Evolutionary conservation across 2,888 invertebrate species (phyloP).

Genomic region (Siphlonurus alternatus): DNA sequence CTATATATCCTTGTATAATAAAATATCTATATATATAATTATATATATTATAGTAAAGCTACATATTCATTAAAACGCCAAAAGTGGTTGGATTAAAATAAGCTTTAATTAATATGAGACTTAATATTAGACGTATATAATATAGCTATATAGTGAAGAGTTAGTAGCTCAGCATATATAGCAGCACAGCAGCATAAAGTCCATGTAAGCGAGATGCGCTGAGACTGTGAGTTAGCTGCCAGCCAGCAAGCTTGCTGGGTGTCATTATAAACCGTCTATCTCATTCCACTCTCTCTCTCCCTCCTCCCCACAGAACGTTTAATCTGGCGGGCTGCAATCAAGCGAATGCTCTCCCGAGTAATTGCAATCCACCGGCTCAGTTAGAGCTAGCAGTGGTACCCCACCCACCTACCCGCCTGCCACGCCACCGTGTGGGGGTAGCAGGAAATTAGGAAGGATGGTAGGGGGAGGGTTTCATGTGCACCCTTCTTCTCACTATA

Average conservation of each 20-base stretch:
- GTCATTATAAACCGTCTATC: background rate
- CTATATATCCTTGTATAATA: background rate
- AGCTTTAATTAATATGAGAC: background rate
- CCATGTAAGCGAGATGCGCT: too few relatives aligned
- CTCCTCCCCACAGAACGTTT: background rate
- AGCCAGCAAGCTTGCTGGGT: too few relatives aligned
- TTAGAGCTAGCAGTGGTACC: background rate
- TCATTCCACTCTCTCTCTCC: background rate
- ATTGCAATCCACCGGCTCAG: conserved; percentile 2
- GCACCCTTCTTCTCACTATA: too few relatives aligned
- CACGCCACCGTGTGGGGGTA: too few relatives aligned
- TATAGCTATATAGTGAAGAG: background rate
- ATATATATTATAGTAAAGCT: background rate
- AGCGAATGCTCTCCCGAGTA: conserved; percentile 1
- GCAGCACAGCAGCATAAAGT: too few relatives aligned
- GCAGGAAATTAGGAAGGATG: conserved; percentile 1
- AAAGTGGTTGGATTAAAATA: background rate
- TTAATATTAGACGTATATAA: background rate
- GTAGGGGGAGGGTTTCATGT: background rate
- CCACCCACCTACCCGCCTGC: background rate
- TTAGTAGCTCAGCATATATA: too few relatives aligned
- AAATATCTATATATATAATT: background rate
- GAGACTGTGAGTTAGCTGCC: too few relatives aligned
- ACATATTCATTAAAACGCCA: too few relatives aligned
- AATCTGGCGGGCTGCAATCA: conserved; percentile 2